phyloP scores from a whole-genome alignment of 2,888 invertebrate species.

The Leptogaster cylindrica region DNA sequence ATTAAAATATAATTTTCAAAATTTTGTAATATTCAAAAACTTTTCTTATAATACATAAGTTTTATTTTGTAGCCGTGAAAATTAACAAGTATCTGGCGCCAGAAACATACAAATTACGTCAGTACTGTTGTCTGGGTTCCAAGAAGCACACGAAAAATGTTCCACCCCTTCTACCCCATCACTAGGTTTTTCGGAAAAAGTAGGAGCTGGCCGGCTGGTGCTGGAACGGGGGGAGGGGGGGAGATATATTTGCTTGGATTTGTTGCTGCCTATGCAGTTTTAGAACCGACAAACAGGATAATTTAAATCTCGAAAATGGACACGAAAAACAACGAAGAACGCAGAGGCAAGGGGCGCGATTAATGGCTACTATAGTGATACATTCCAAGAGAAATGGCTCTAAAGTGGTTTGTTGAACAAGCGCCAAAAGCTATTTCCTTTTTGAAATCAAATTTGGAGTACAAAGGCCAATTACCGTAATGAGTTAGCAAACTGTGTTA shows the following conservation, averaged over 20 bases:
- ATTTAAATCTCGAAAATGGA: constrained; percentile 15
- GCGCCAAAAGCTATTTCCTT: constrained; percentile 35
- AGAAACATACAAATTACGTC: neutral
- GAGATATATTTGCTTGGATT: too few species aligned
- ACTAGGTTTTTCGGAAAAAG: too few species aligned
- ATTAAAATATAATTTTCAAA: too few species aligned
- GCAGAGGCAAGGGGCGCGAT: neutral
- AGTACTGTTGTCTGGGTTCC: constrained; percentile 5
- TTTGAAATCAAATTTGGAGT: constrained; percentile 36
- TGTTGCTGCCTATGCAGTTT: constrained; percentile 8
- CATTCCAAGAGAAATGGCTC: constrained; percentile 10
- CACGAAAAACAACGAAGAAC: constrained; percentile 13
- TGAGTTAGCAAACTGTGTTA: constrained; percentile 42
- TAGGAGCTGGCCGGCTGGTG: too few species aligned
- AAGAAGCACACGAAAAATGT: neutral
- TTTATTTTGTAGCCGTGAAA: neutral
- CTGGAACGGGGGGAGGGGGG: too few species aligned
- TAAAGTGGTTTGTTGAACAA: constrained; percentile 34
- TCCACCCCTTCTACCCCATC: too few species aligned
- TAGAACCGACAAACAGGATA: constrained; percentile 6
- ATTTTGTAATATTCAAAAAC: too few species aligned
- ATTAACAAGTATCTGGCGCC: neutral
- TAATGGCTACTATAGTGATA: too few species aligned
- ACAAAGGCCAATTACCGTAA: constrained; percentile 37
- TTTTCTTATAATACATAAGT: too few species aligned